Evolutionary conservation across 2,888 invertebrate genomes (phyloP).

Genomic region (Drosophila pseudotalamancana): DNA sequence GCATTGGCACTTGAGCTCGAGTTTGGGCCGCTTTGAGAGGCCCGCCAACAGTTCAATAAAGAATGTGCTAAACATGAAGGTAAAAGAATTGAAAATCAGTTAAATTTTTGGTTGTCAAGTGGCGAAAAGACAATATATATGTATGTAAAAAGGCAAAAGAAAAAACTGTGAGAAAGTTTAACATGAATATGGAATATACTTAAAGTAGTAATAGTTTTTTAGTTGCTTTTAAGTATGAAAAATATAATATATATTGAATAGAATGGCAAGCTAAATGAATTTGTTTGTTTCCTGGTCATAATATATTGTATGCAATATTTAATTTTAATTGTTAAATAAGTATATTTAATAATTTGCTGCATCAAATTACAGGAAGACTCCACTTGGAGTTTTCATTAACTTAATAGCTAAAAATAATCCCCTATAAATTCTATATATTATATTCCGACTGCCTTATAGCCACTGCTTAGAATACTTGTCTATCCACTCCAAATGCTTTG

Average conservation of each 20-base stretch:
- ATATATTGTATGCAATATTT: too few relatives aligned
- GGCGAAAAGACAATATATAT: conserved; percentile 1
- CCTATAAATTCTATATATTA: background rate
- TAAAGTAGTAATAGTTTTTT: too few relatives aligned
- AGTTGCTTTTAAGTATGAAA: too few relatives aligned
- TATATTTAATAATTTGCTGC: too few relatives aligned
- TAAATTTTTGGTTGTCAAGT: conserved; percentile 8
- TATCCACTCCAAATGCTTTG: conserved; percentile 4
- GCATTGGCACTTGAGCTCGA: conserved; percentile 61
- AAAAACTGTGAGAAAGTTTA: background rate
- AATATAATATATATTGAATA: too few relatives aligned
- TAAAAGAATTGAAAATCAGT: background rate
- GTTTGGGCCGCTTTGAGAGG: conserved; percentile 56
- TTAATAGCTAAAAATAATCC: background rate
- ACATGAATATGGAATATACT: too few relatives aligned
- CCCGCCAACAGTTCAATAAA: conserved; percentile 28
- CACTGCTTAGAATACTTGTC: background rate
- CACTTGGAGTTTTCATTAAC: too few relatives aligned
- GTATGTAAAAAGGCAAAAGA: background rate
- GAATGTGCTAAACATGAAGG: conserved; percentile 60
- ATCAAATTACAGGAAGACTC: too few relatives aligned
- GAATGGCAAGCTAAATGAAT: too few relatives aligned
- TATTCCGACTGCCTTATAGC: background rate
- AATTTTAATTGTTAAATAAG: too few relatives aligned
- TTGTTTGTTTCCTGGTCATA: too few relatives aligned